These are phyloP conservation scores for Caenorhabditis afra DNA, from an alignment of 2,888 invertebrate species.

Conservation along the genomic window DNA sequence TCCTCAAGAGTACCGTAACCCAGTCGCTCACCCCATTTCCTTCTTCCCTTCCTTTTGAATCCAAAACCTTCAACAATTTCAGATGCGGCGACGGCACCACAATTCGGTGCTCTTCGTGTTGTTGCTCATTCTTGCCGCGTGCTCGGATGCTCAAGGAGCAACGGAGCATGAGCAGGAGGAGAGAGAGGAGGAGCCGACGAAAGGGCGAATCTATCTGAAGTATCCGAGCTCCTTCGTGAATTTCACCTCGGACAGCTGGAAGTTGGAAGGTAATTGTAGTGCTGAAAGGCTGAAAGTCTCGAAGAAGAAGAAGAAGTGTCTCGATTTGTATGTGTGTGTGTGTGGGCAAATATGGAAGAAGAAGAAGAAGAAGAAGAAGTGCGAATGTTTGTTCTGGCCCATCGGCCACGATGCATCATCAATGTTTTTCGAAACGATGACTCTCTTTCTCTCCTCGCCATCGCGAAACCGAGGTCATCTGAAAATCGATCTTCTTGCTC, in stretches of 20 bases:
- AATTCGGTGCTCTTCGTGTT: background rate
- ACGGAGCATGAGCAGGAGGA: conserved; percentile 24
- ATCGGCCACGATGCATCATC: conserved; percentile 25
- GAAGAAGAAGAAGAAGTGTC: too few species aligned
- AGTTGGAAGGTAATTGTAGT: conserved; percentile 50
- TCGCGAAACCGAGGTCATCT: background rate
- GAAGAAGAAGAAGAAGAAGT: conserved; percentile 1
- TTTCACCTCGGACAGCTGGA: conserved; percentile 64
- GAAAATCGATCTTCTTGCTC: too few species aligned
- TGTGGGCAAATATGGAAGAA: conserved; percentile 23
- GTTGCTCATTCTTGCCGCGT: background rate
- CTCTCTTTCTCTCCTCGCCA: background rate
- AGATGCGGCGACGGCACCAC: background rate
- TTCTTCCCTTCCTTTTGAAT: conserved; percentile 10
- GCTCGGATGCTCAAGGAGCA: background rate
- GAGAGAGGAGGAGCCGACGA: conserved; percentile 15
- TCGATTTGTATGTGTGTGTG: too few species aligned
- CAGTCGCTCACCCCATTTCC: conserved; percentile 2
- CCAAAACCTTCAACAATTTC: too few species aligned
- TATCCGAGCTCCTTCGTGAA: conserved; percentile 64
- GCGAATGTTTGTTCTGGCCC: conserved; percentile 40
- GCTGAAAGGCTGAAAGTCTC: too few species aligned
- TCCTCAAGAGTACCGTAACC: too few species aligned
- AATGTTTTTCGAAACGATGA: conserved; percentile 32
- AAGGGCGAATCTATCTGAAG: conserved; percentile 54